Base-by-base conservation (phyloP, 2,888 invertebrate genomes). In the Habrosyne pyritoides region DNA sequence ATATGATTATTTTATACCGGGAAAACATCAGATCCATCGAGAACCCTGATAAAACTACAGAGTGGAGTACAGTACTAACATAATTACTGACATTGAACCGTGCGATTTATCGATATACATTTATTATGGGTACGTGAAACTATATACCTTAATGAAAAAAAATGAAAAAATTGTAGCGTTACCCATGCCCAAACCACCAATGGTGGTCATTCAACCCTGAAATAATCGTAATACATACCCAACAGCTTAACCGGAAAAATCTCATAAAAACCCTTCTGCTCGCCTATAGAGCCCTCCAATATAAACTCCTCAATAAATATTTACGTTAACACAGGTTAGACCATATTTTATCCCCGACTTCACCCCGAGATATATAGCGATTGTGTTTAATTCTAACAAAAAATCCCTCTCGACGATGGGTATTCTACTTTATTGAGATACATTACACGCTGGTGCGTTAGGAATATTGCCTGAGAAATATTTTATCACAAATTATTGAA, bases 251-350 rank as follows among this genome's bases (percentile, higher is more conserved):
- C 53, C 36, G 52, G 52, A 56, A 59, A 68, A 63, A 60, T 58
- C 69, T 61, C 64, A 69, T 61, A 69, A 61, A 64, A 56, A 54
- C 63, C 61, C 58, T 57, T 55, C 61, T 52, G 60, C 59, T 57
- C 63, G 63, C 67, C 65, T 67, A 73, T 73, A 73, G 63, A 63
- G 59, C 60, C 55, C 56, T 63, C 53, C 56, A 64, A 69, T 70
- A 75, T 74, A 74, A 71, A 69, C 67, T 67, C 64, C 58, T 67
- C 77, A 55, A 70, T 78, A 78, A 78, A 79, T 78, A 79, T 78
- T 78, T 73, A 71, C 69, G 65, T 69, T 61, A 66, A 52, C 66
- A 53, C 57, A 66, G 69, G 70, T 66, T 66, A 58, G 60, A 65
- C 67, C 68, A 53, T 64, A 69, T 68, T 66, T 69, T 67, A 69